Base-by-base conservation (phyloP, 2,113 vertebrate species). In the Glaucomys volans region DNA sequence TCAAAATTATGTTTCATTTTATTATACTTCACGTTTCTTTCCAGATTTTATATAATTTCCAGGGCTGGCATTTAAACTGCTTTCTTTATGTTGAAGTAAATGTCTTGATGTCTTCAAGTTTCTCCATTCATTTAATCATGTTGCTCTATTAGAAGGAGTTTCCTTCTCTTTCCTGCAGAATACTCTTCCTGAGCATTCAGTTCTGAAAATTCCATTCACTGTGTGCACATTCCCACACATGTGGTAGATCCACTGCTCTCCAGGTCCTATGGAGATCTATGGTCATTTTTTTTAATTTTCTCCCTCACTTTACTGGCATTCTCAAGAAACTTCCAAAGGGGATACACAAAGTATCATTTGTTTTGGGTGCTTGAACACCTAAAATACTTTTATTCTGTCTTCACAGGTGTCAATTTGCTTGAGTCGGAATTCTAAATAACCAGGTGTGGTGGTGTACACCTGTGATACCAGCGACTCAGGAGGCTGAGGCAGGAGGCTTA, bases 191-290 rank as follows among this genome's bases (percentile, higher is more conserved):
- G 42, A 71, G 11, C 35, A 22, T n/a, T 88, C 6, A 42, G 52
- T 72, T 52, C 52, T 52, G 26, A 35, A 71, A 64, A 42, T 50
- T 50, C 20, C 22, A 44, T 89, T 66, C n/a, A 64, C 57, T 93
- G 4, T 42, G 28, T 52, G 12, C 4, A 12, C 32, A 66, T 2
- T 0, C 7, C 32, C 9, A 24, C 6, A 20, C 7, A 4, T 13
- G 44, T 62, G 8, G 3, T 37, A 13, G 26, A n/a, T 50, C 42
- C 22, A 66, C 50, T 47, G 11, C 26, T 47, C 24, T 37, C 13
- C 26, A 64, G 5, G 28, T 80, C 14, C 44, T 42, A 37, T 35
- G 69, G 82, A n/a, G n/a, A n/a, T n/a, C n/a, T 52, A n/a, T n/a
- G n/a, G n/a, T 52, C 4, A 17, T 50, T 62, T 62, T 64, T 40